These are phyloP conservation scores for Tragelaphus imberbis DNA, from an alignment of 2,113 vertebrate species.

Conservation along the genomic window DNA sequence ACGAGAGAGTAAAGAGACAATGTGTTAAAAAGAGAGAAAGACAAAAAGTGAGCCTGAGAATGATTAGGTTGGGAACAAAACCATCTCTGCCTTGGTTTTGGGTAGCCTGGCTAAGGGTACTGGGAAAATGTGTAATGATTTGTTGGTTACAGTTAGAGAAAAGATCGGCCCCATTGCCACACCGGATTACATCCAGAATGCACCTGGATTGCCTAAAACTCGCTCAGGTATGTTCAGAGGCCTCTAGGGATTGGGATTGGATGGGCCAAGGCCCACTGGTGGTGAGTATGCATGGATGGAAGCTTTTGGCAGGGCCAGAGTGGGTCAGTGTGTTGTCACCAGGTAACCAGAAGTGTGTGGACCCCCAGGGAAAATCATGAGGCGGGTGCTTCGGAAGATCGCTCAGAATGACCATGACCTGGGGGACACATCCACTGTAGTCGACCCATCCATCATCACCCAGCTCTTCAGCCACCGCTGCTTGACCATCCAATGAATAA, in stretches of 20 bases:
- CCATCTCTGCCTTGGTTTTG: conserved; percentile 15
- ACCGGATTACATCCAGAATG: conserved; percentile 96
- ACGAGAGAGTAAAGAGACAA: not conserved
- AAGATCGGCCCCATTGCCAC: conserved; percentile 98
- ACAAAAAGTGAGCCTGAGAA: not conserved
- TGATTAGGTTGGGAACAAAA: not conserved
- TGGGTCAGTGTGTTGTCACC: not conserved
- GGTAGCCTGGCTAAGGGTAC: not conserved
- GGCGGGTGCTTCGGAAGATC: conserved; percentile 92
- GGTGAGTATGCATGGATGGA: not conserved
- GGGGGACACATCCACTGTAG: conserved; percentile 93
- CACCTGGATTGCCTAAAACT: conserved; percentile 95
- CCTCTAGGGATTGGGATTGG: not conserved
- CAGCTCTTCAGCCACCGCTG: conserved; percentile 91
- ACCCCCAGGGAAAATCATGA: conserved; percentile 93
- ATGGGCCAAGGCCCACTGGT: not conserved
- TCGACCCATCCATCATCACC: conserved; percentile 88
- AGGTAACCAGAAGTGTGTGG: conserved; percentile 39
- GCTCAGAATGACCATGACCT: conserved; percentile 91
- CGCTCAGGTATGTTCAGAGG: conserved; percentile 88
- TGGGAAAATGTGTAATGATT: conserved; percentile 40
- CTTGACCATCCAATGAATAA: conserved; percentile 78
- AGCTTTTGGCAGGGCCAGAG: not conserved
- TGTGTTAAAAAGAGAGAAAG: not conserved
- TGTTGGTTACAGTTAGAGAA: conserved; percentile 88